Conservation (phyloP, 2,797 vertebrate species). For the Scolopax bukidnonensis region DNA sequence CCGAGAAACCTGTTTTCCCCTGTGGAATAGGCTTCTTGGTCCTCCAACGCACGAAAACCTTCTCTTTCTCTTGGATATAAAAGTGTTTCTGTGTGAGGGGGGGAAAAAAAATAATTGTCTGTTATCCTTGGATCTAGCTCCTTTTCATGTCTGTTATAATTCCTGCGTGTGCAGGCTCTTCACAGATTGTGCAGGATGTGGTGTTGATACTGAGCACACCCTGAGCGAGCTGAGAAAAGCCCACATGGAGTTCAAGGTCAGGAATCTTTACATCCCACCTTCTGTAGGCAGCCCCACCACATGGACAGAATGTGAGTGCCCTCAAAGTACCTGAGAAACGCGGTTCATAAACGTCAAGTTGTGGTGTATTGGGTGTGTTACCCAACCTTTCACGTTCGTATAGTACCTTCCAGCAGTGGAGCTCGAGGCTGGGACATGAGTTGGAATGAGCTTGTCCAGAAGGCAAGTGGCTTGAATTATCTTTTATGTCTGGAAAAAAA, state of each 20-base stretch:
- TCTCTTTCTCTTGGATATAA: neutral
- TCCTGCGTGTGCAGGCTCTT: neutral
- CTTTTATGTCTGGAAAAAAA: neutral
- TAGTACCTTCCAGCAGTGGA: neutral
- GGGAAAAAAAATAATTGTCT: neutral
- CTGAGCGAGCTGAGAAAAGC: neutral
- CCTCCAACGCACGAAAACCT: neutral
- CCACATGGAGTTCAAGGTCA: neutral
- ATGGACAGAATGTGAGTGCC: neutral
- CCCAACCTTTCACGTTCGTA: accelerated
- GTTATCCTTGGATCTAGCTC: neutral
- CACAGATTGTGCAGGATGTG: neutral
- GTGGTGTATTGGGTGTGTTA: neutral
- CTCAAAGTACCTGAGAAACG: neutral
- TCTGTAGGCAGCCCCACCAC: neutral
- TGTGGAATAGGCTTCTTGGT: neutral
- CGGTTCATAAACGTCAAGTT: neutral
- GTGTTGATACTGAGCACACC: neutral
- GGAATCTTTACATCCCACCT: neutral
- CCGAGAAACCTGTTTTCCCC: neutral
- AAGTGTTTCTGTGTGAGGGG: neutral
- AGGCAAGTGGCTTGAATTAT: neutral
- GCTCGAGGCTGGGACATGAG: neutral
- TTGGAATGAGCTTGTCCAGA: neutral
- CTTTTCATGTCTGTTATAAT: neutral